These are phyloP conservation scores for Platyrinchus mystaceus DNA, from an alignment of 2,797 vertebrate species.

Conservation along the genomic window DNA sequence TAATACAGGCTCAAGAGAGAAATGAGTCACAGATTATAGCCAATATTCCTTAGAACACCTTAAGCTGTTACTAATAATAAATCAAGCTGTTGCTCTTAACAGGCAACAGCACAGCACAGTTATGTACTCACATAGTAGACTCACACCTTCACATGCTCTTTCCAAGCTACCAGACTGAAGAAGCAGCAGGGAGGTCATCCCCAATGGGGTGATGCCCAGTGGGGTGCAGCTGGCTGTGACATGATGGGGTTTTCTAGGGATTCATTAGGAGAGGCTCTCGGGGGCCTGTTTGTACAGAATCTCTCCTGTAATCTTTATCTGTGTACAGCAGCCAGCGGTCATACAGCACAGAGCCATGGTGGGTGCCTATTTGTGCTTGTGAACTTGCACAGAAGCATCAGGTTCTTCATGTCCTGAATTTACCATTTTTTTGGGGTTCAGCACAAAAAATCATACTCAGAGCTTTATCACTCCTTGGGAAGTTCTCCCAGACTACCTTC, in stretches of 20 bases:
- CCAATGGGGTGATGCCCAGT: rapidly evolving
- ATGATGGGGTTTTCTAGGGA: not conserved
- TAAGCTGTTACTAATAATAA: not conserved
- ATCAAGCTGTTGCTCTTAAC: not conserved
- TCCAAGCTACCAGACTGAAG: not conserved
- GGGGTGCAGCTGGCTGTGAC: not conserved
- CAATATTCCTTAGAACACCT: not conserved
- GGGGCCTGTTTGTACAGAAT: rapidly evolving
- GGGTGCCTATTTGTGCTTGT: not conserved
- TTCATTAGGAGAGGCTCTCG: not conserved
- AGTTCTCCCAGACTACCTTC: not conserved
- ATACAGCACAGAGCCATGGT: rapidly evolving
- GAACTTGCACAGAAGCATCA: not conserved
- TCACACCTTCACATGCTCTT: not conserved
- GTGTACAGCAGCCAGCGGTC: not conserved
- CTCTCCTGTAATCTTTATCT: not conserved
- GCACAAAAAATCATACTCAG: not conserved
- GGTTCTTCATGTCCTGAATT: not conserved
- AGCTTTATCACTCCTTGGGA: not conserved
- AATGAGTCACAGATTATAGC: not conserved
- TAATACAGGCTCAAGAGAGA: not conserved
- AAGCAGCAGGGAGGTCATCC: not conserved
- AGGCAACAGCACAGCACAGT: not conserved
- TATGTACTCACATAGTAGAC: not conserved
- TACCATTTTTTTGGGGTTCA: not conserved